Base-by-base conservation (phyloP, 2,113 vertebrate species). In the Cardinalis cardinalis region DNA sequence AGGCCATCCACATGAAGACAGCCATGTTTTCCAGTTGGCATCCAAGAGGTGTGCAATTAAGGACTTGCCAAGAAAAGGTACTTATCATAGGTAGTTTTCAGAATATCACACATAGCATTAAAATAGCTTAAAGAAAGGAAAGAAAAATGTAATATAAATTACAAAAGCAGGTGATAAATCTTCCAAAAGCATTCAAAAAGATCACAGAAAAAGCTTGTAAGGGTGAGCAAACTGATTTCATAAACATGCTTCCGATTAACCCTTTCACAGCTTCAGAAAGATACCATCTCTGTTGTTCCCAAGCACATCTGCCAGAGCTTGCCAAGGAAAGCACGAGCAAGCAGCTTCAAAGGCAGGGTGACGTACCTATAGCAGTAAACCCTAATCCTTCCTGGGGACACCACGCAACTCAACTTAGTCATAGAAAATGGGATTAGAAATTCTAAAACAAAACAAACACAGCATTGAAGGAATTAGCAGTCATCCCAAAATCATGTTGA, bases 301-400 rank as follows among this genome's bases (percentile, higher is more conserved):
- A 61, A 84, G 84, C 48, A 18, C 16, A 41, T 82, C 81, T 95
- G 86, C 84, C 66, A 75, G 61, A 76, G 63, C 87, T 73, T 90
- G 92, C 93, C 93, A 93, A 95, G 36, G 89, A 92, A 94, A 96
- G 87, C 89, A 92, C 82, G 71, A 95, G 89, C 92, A 91, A 92
- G 84, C 93, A 87, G 87, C 95, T 95, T 96, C 95, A 95, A 95
- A 95, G 87, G 89, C 84, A 76, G 66, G 76, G 84, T 94, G 90
- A 95, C 74, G 68, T 79, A 93, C 89, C 87, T 87, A 90, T 4
- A 63, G 84, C 93, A 89, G 89, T 76, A 92, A 95, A 87, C 78
- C 43, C 51, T 87, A 90, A 96, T 88, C 93, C 85, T 88, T 21
- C 2, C 40, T 68, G 83, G 52, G 86, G 90, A 95, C 92, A 95